Percentiles rank a stretch among this genome's conserved stretches.
phyloP scores from a whole-genome alignment of 53 echinoderm and acorn worm genomes.

The Echinometra lucunter region DNA sequence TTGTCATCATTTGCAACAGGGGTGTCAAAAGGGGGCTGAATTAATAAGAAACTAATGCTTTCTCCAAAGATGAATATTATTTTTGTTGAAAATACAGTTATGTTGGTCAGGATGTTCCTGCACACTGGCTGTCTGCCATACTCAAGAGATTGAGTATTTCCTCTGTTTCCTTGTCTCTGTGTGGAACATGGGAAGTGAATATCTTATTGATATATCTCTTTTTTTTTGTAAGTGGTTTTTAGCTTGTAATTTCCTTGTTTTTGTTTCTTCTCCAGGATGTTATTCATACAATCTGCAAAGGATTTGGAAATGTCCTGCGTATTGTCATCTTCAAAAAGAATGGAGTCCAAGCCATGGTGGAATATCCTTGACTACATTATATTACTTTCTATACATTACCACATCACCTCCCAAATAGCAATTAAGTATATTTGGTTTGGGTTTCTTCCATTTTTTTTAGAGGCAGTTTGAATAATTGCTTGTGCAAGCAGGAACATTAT shows the following conservation, averaged over 20 bases:
- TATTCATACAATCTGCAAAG: constrained; percentile 88
- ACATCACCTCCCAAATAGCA: background rate
- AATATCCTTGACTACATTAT: constrained; percentile 90
- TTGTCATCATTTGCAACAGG: too few relatives aligned
- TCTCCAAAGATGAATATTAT: too few relatives aligned
- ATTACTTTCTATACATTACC: background rate
- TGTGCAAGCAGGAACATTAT: background rate
- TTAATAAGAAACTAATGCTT: too few relatives aligned
- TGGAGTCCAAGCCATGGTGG: constrained; percentile 98
- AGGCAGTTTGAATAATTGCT: too few relatives aligned
- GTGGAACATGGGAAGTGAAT: background rate
- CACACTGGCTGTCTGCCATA: background rate
- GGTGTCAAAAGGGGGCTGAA: too few relatives aligned
- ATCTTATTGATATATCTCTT: background rate
- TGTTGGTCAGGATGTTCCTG: background rate
- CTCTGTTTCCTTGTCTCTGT: background rate
- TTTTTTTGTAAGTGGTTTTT: background rate
- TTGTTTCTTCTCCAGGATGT: constrained; percentile 77
- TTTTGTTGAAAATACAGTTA: too few relatives aligned
- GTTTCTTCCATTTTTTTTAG: too few relatives aligned
- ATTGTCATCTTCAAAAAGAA: constrained; percentile 98
- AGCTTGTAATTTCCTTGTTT: background rate
- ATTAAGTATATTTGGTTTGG: too few relatives aligned
- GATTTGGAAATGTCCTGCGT: constrained; percentile 85
- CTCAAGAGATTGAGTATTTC: background rate